Percentiles rank a stretch among this genome's conserved stretches.
Evolutionary conservation across 1,140 invertebrate genomes (phyloP).

Genomic region (Mya arenaria): DNA sequence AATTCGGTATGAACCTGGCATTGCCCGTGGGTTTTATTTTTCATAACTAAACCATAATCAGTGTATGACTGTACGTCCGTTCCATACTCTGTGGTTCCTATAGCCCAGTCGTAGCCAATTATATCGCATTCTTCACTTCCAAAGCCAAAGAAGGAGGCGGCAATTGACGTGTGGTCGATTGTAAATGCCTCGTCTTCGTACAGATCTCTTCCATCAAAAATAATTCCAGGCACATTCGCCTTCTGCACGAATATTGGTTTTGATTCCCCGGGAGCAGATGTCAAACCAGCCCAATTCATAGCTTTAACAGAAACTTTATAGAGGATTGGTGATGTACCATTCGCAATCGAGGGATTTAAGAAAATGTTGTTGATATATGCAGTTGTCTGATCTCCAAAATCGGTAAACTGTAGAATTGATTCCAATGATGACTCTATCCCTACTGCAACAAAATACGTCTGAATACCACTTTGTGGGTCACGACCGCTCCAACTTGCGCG

Average conservation of each 20-base stretch:
- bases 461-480: constrained; percentile 60
- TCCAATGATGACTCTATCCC: background rate
- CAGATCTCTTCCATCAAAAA: constrained; percentile 56
- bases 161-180: constrained; percentile 46
- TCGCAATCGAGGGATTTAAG: background rate
- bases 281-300: constrained; percentile 55
- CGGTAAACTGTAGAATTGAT: background rate
- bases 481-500: constrained; percentile 55
- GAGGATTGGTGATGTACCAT: no score
- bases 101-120: constrained; percentile 61
- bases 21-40: constrained; percentile 39
- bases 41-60: constrained; percentile 53
- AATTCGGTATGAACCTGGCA: constrained; percentile 46
- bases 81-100: constrained; percentile 43
- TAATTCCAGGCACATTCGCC: constrained; percentile 57
- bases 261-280: constrained; percentile 34
- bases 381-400: background rate
- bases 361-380: constrained; percentile 9
- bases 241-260: constrained; percentile 53
- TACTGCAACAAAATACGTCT: constrained; percentile 44
- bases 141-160: constrained; percentile 59
- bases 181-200: constrained; percentile 48
- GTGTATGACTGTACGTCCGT: constrained; percentile 41
- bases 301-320: constrained; percentile 54
- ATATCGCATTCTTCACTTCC: constrained; percentile 63